Base-by-base conservation (phyloP, 1,140 invertebrate species). In the Hermatobates lingyangjiaoensis region DNA sequence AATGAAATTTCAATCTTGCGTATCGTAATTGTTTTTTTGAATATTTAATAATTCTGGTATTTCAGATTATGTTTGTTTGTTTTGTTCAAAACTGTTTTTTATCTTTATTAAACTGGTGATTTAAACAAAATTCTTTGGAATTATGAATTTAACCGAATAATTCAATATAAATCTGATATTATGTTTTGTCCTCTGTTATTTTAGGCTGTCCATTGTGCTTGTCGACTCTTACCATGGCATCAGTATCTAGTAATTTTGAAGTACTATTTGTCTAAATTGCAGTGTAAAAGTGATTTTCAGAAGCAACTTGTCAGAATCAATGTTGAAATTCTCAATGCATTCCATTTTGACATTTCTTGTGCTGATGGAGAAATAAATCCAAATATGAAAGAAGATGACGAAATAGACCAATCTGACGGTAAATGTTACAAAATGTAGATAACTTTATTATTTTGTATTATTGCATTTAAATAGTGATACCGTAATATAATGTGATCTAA, bases 281-380 rank as follows among this genome's bases (percentile, higher is more conserved):
- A 78, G 3, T 69, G 69, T 34, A 74, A 76, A 3, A 57, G 76
- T 0, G 78, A 83, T 15, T 79, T 80, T 66, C 87, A 93, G 60
- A 89, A 86, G 62, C 82, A 88, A 58, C 67, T 81, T 40, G 79
- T 87, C 1, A 78, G 84, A 56, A 74, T 94, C 38, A 68, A 93
- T 18, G 79, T 89, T 0, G 75, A 74, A 1, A 80, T 97, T 49
- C 67, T 98, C 26, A 85, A 95, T 66, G 77, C 81, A 1, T 98
- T 96, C 62, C 91, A 97, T 68, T 97, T 86, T 67, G 85, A 95
- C 72, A 66, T 95, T 26, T 77, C 74, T 0, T 77, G 80, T 62
- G 72, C 71, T 0, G 66, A 67, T 53, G 61, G 57, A 54, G 21
- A 18, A 39, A 45, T 42, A 50, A 12, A 5, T 39, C 42, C 34